phyloP scores from a whole-genome alignment of 2,113 vertebrate genomes.

The Nyctibius bracteatus region DNA sequence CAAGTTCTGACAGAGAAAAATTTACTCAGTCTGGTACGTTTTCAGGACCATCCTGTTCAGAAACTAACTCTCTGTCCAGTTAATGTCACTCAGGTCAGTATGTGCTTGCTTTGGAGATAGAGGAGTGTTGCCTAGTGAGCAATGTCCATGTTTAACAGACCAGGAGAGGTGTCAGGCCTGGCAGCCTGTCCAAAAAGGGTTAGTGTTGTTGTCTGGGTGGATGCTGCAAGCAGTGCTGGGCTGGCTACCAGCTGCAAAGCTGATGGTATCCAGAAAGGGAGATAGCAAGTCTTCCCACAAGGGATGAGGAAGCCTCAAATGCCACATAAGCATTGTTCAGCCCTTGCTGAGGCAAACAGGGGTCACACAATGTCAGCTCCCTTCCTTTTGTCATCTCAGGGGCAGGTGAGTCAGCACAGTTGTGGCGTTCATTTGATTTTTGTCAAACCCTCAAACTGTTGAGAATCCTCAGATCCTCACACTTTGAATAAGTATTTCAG shows the following conservation, averaged over 20 bases:
- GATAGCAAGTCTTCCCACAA: rapidly evolving
- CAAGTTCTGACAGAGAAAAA: neutral
- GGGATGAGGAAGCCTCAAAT: neutral
- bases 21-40: neutral
- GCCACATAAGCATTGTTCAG: rapidly evolving
- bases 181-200: neutral
- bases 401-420: neutral
- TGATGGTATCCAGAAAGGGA: neutral
- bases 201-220: neutral
- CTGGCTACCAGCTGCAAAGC: neutral
- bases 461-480: neutral
- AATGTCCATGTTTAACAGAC: neutral
- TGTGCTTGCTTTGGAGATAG: neutral
- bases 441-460: neutral
- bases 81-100: neutral
- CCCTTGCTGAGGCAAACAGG: neutral
- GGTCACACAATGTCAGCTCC: neutral
- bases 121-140: neutral
- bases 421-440: neutral
- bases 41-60: neutral
- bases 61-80: neutral
- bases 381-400: neutral
- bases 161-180: neutral
- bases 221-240: neutral
- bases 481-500: neutral